These are phyloP conservation scores for Micromussa lordhowensis DNA, from an alignment of 92 coral and sea anemone genomes.

Conservation along the genomic window DNA sequence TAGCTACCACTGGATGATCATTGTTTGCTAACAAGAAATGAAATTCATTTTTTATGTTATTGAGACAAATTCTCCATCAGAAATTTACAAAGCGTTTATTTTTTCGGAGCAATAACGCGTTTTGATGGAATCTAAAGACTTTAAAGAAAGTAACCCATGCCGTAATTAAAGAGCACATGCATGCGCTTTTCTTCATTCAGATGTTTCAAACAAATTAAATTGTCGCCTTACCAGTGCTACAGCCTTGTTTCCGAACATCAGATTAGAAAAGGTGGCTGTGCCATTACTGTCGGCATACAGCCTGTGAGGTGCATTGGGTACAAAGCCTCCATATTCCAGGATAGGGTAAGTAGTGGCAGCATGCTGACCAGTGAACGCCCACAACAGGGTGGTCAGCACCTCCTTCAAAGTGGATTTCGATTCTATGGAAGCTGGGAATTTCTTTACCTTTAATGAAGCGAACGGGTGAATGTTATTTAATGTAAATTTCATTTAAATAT, in stretches of 20 bases:
- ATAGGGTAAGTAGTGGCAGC: constrained; percentile 91
- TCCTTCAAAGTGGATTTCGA: constrained; percentile 45
- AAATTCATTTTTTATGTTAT: neutral
- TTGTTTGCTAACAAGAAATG: too few species aligned
- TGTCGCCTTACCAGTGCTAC: constrained; percentile 81
- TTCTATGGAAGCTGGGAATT: constrained; percentile 80
- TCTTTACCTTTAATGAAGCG: constrained; percentile 68
- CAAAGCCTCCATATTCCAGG: constrained; percentile 94
- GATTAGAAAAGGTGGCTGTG: constrained; percentile 70
- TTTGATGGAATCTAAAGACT: neutral
- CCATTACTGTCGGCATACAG: constrained; percentile 85
- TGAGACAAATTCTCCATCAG: neutral
- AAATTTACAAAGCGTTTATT: neutral
- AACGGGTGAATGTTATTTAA: neutral
- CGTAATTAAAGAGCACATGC: neutral
- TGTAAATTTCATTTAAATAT: neutral
- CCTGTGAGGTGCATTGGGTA: constrained; percentile 96
- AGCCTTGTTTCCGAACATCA: constrained; percentile 98
- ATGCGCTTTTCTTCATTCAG: neutral
- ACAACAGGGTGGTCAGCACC: constrained; percentile 76
- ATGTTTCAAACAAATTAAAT: neutral
- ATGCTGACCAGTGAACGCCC: constrained; percentile 93
- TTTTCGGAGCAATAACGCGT: neutral
- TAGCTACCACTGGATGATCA: too few species aligned
- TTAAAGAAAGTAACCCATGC: too few species aligned